A percentile compares a stretch with the other conserved stretches of the same genome.
phyloP scores from a whole-genome alignment of 2,888 invertebrate genomes.

The Melanotus villosus region DNA sequence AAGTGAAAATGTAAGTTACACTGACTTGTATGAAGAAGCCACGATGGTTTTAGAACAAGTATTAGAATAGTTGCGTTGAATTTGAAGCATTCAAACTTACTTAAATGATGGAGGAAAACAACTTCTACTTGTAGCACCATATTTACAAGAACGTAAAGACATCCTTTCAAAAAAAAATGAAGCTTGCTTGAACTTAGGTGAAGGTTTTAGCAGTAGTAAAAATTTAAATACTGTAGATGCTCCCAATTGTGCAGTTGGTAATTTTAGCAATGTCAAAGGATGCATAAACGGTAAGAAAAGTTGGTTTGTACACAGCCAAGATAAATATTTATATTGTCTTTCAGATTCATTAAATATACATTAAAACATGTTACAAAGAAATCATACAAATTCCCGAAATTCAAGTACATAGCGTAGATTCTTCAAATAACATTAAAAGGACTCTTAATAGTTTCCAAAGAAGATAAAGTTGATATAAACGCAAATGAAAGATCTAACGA shows the following conservation, averaged over 20 bases:
- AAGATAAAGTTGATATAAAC: slow-evolving; percentile 48
- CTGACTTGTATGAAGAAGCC: slow-evolving; percentile 88
- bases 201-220: neutral
- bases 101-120: slow-evolving; percentile 49
- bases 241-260: neutral
- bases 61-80: slow-evolving; percentile 78
- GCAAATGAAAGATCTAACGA: slow-evolving; percentile 57
- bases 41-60: slow-evolving; percentile 91
- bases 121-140: slow-evolving; percentile 44
- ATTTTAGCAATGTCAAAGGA: neutral
- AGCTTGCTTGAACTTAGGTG: slow-evolving; percentile 52
- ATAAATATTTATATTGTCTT: too few relatives aligned
- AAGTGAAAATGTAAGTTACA: slow-evolving; percentile 71
- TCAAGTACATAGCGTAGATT: neutral
- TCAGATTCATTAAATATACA: neutral
- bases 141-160: slow-evolving; percentile 43
- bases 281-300: too few relatives aligned
- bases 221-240: neutral
- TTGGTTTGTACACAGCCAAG: too few relatives aligned
- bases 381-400: neutral
- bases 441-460: slow-evolving; percentile 51
- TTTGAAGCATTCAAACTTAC: slow-evolving; percentile 54
- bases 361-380: neutral
- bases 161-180: slow-evolving; percentile 4
- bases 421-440: slow-evolving; percentile 50